A percentile compares a stretch with the other conserved stretches of the same genome.
These are phyloP conservation scores for Macroramphosus scolopax DNA, from an alignment of 2,797 vertebrate species.

Conservation along the genomic window DNA sequence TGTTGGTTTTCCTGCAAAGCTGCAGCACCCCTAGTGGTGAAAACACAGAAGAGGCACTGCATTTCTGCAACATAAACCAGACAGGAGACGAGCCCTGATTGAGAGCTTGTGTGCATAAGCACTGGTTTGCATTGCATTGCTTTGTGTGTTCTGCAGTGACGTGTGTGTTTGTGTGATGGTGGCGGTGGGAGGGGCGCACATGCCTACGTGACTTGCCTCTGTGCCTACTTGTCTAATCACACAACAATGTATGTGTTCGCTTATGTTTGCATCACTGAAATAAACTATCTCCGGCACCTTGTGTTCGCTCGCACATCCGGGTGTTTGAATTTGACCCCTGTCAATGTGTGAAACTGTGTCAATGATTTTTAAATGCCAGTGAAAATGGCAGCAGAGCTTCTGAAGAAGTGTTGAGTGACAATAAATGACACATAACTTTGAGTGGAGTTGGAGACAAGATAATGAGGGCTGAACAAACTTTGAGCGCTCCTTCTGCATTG, in stretches of 20 bases:
- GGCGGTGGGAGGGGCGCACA: constrained; percentile 1
- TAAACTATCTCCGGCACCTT: constrained; percentile 10
- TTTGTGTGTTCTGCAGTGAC: constrained; percentile 39
- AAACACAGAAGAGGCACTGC: constrained; percentile 8
- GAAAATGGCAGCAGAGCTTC: constrained; percentile 44
- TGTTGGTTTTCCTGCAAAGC: constrained; percentile 60
- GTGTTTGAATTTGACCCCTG: constrained; percentile 38
- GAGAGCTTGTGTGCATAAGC: constrained; percentile 15
- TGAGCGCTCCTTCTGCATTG: background rate
- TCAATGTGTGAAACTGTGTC: constrained; percentile 33
- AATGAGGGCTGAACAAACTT: constrained; percentile 57
- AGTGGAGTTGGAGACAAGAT: constrained; percentile 42
- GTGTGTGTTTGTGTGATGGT: constrained; percentile 24
- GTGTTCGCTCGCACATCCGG: constrained; percentile 19
- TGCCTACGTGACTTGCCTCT: constrained; percentile 26
- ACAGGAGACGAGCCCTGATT: constrained; percentile 41
- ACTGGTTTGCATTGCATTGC: constrained; percentile 19
- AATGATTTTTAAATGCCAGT: constrained; percentile 67
- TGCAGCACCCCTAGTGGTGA: constrained; percentile 70
- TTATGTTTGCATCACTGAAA: constrained; percentile 24
- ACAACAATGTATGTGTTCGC: constrained; percentile 21
- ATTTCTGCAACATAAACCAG: constrained; percentile 33
- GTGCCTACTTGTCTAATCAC: constrained; percentile 32
- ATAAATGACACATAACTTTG: constrained; percentile 49
- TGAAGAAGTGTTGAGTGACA: constrained; percentile 54